Base-by-base conservation (phyloP, 2,888 invertebrate genomes). In the Digitonthophagus gazella region DNA sequence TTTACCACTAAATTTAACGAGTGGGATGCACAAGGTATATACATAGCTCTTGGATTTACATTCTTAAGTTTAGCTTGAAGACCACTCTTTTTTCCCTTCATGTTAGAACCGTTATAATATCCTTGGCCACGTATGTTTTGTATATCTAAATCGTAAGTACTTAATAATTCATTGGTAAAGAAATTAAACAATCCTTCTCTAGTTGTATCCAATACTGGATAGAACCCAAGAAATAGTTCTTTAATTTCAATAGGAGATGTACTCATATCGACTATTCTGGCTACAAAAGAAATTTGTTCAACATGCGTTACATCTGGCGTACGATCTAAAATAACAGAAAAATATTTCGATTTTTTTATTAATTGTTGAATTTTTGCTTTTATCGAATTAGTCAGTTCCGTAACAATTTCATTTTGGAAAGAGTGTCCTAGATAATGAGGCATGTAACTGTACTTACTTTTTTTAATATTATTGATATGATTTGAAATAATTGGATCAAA, bases 221-320 rank as follows among this genome's bases (percentile, higher is more conserved):
- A 57, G 16, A 57, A 57, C 15, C 57, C 57, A 57, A 57, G 14
- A 16, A 57, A 57, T 15, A 15, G 14, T 57, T 57, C 57, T 57
- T 2, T 57, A 15, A 57, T 16, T 57, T 57, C 57, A 15, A 67
- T 69, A 67, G 57, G 58, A 67, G 64, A 61, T 20, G 66, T 67
- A n/a, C n/a, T n/a, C n/a, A n/a, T n/a, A n/a, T n/a, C n/a, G 68
- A 69, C 69, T 67, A 69, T 68, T 70, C 69, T 77, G 77, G 66
- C 66, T 68, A 66, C 66, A 66, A 71, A 54, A 19, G 54, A 66
- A 64, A 67, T 70, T 67, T 67, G 70, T 61, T 70, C 70, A n/a
- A 67, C 55, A 61, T 70, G 67, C 56, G 28, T 67, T 67, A 70
- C 20, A 61, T 68, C 67, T n/a, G n/a, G n/a, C n/a, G n/a, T n/a